phyloP scores from a whole-genome alignment of 2,113 vertebrate genomes.

The Australoheros scitulus region DNA sequence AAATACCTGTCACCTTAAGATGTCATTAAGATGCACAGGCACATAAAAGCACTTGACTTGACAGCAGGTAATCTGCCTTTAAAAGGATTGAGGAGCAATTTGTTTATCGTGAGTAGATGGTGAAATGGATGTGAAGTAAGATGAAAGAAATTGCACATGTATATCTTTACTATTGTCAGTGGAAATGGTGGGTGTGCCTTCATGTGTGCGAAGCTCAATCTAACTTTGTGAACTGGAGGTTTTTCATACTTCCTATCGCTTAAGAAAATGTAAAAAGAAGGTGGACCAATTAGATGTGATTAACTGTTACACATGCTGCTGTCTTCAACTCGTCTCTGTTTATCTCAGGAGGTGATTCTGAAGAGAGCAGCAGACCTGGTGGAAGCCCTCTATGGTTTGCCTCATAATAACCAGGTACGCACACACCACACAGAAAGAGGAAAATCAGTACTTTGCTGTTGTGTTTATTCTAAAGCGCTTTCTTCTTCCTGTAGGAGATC shows the following conservation, averaged over 20 bases:
- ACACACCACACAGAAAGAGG: background rate
- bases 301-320: background rate
- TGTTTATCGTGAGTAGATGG: conserved; percentile 61
- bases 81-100: conserved; percentile 63
- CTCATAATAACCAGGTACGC: conserved; percentile 93
- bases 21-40: conserved; percentile 50
- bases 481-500: conserved; percentile 85
- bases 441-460: background rate
- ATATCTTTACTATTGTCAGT: conserved; percentile 3
- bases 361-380: conserved; percentile 95
- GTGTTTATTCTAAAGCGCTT: background rate
- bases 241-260: background rate
- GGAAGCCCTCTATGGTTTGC: conserved; percentile 94
- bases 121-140: conserved; percentile 27
- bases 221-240: background rate
- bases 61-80: conserved; percentile 65
- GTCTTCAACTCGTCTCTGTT: background rate
- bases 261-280: background rate
- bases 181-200: background rate
- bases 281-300: background rate
- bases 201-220: background rate
- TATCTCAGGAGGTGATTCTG: conserved; percentile 91
- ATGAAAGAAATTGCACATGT: background rate
- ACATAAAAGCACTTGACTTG: conserved; percentile 58
- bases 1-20: conserved; percentile 60